Percentiles rank a stretch among this genome's conserved stretches.
Evolutionary conservation across 2,888 invertebrate genomes (phyloP).

Genomic region (Cephus pulcher): DNA sequence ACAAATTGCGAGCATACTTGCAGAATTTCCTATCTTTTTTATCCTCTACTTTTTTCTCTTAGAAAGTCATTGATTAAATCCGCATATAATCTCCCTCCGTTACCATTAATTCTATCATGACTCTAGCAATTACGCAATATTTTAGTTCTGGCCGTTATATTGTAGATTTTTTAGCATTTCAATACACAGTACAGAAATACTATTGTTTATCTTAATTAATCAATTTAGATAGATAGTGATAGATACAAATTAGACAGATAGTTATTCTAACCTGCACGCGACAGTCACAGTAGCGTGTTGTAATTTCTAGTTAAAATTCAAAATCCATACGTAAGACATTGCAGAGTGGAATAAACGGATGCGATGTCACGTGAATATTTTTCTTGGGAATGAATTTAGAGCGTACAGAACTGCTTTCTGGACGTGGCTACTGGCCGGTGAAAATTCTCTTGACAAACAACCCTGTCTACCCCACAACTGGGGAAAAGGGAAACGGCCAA

Average conservation of each 20-base stretch:
- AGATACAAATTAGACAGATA: no score
- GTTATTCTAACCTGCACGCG: neutral
- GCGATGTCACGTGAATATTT: conserved; percentile 38
- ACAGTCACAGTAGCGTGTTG: neutral
- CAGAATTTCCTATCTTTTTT: neutral
- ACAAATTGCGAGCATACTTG: neutral
- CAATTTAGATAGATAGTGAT: neutral
- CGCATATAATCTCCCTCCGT: neutral
- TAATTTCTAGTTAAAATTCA: conserved; percentile 38
- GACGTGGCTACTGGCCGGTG: conserved; percentile 18
- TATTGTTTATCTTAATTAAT: neutral
- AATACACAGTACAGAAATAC: neutral
- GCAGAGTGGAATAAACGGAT: neutral
- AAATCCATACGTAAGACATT: conserved; percentile 44
- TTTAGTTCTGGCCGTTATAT: neutral
- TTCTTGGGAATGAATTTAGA: conserved; percentile 47
- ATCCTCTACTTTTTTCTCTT: neutral
- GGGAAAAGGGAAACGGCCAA: neutral
- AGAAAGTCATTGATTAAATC: neutral
- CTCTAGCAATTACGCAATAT: neutral
- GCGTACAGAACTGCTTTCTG: conserved; percentile 21
- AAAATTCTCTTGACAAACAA: conserved; percentile 49
- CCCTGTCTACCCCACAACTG: conserved; percentile 16
- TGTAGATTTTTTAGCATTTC: neutral
- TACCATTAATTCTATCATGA: neutral